Conservation (phyloP, 2,113 vertebrate genomes). For the Chitala chitala region DNA sequence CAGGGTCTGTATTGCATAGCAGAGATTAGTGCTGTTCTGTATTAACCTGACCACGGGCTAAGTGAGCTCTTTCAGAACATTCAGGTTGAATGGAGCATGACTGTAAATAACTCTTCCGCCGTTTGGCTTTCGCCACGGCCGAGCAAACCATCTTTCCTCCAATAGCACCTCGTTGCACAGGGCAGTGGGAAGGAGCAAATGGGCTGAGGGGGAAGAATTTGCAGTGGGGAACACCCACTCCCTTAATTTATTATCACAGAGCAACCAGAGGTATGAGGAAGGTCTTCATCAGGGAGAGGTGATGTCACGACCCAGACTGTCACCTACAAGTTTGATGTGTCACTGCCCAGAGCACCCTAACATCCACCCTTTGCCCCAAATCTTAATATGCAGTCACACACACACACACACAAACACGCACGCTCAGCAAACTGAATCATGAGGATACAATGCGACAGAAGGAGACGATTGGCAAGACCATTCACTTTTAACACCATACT, state of each 20-base stretch:
- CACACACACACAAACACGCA: not conserved
- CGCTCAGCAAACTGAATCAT: constrained; percentile 7
- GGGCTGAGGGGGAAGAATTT: not conserved
- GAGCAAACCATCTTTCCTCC: not conserved
- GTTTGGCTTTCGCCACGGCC: not conserved
- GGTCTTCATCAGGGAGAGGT: too few species aligned
- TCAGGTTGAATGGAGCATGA: not conserved
- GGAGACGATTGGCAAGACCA: not conserved
- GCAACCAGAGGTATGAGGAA: not conserved
- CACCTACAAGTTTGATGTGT: not conserved
- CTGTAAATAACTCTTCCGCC: not conserved
- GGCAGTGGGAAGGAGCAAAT: constrained; percentile 1
- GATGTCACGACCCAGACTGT: not conserved
- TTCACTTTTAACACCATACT: not conserved
- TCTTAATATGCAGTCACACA: too few species aligned
- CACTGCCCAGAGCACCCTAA: not conserved
- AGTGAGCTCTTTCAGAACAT: not conserved
- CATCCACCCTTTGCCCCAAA: too few species aligned
- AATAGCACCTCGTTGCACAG: not conserved
- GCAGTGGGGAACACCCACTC: not conserved
- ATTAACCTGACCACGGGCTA: not conserved
- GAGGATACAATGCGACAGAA: not conserved
- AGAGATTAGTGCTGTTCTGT: not conserved
- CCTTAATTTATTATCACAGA: not conserved
- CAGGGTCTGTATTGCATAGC: not conserved